Evolutionary conservation across 92 coral and sea anemone genomes (phyloP).

Genomic region (Epizoanthus fatuus): DNA sequence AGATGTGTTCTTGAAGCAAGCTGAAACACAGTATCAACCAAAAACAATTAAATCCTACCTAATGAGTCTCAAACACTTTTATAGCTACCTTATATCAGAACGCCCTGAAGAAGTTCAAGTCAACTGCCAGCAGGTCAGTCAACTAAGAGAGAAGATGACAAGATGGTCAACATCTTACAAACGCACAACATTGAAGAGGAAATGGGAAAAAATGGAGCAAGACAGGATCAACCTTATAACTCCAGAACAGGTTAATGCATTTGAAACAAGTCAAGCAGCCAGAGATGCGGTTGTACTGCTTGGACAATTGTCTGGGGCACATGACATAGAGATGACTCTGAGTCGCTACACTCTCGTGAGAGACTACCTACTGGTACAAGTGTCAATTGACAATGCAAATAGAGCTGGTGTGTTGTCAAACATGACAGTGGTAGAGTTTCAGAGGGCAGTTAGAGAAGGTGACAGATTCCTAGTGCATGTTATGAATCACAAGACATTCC

Average conservation of each 20-base stretch:
- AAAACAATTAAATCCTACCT: conserved; percentile 68
- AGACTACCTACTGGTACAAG: conserved; percentile 63
- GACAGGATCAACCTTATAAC: conserved; percentile 43
- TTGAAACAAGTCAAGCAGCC: conserved; percentile 66
- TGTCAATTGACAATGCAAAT: conserved; percentile 75
- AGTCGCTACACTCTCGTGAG: conserved; percentile 52
- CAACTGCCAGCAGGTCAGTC: conserved; percentile 4
- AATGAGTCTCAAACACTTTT: conserved; percentile 72
- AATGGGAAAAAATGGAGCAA: conserved; percentile 77
- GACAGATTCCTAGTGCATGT: conserved; percentile 48
- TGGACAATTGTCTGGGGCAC: conserved; percentile 52
- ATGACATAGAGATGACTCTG: conserved; percentile 53
- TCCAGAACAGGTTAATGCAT: conserved; percentile 45
- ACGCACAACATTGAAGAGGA: conserved; percentile 42
- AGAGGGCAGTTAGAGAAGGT: conserved; percentile 22
- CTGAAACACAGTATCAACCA: conserved; percentile 49
- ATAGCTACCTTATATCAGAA: conserved; percentile 53
- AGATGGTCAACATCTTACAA: conserved; percentile 69
- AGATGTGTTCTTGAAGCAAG: conserved; percentile 24
- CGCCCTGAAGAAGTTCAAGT: conserved; percentile 32
- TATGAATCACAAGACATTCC: conserved; percentile 66
- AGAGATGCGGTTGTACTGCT: too few species aligned
- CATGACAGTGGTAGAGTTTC: conserved; percentile 58
- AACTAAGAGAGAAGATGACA: conserved; percentile 46
- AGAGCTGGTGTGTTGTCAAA: conserved; percentile 68